phyloP scores from a whole-genome alignment of 2,113 vertebrate species.

The Saccopteryx leptura region DNA sequence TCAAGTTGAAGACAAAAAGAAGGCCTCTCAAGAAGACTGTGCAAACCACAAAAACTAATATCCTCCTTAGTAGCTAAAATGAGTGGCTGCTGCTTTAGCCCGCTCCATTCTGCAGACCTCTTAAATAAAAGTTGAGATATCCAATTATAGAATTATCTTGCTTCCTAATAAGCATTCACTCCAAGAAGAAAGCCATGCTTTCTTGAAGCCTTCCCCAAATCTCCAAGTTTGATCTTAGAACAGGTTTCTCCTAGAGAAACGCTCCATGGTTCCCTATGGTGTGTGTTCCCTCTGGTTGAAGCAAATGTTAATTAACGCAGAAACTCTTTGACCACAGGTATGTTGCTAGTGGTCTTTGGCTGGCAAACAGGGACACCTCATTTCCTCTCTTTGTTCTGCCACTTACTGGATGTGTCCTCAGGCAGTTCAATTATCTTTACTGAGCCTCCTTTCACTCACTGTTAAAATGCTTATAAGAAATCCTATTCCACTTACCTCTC shows the following conservation, averaged over 20 bases:
- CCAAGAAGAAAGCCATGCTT: not conserved
- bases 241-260: not conserved
- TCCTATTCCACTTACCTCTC: not conserved
- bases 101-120: not conserved
- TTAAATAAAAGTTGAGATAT: not conserved
- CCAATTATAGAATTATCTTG: not conserved
- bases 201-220: not conserved
- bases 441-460: not conserved
- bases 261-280: not conserved
- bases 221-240: not conserved
- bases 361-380: fast-evolving
- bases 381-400: not conserved
- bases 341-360: not conserved
- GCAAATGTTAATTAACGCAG: not conserved
- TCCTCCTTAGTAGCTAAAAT: not conserved
- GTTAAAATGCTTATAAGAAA: not conserved
- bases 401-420: too few relatives aligned
- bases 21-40: not conserved
- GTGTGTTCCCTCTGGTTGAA: not conserved
- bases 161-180: not conserved
- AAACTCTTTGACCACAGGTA: not conserved
- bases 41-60: not conserved
- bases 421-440: not conserved
- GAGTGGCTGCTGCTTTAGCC: not conserved
- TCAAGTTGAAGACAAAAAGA: slow-evolving; percentile 4